Conservation (phyloP, 2,888 invertebrate genomes). For the Lasioglossum pauxillum region DNA sequence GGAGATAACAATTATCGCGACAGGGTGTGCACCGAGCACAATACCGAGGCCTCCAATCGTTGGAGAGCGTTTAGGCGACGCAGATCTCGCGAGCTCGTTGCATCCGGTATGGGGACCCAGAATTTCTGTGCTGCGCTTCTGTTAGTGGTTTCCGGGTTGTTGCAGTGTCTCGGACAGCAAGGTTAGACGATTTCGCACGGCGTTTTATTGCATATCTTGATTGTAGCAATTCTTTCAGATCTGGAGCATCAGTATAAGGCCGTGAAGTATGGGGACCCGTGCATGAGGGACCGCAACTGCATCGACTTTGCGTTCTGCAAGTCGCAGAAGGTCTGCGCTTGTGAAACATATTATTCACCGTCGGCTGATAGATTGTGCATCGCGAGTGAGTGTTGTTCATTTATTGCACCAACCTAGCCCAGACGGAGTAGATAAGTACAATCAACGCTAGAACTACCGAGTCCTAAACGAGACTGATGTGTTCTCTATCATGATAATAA, state of each 20-base stretch:
- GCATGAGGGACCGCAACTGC: slow-evolving; percentile 74
- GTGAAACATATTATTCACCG: slow-evolving; percentile 71
- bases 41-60: background rate
- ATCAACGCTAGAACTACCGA: too few relatives aligned
- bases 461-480: too few relatives aligned
- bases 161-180: slow-evolving; percentile 39
- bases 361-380: slow-evolving; percentile 69
- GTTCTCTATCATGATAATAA: too few relatives aligned
- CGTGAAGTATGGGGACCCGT: slow-evolving; percentile 63
- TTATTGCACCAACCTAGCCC: background rate
- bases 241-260: slow-evolving; percentile 10
- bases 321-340: slow-evolving; percentile 69
- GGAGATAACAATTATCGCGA: slow-evolving; percentile 66
- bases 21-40: slow-evolving; percentile 42
- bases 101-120: slow-evolving; percentile 32
- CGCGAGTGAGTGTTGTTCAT: slow-evolving; percentile 70
- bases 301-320: slow-evolving; percentile 73
- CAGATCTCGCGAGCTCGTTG: background rate
- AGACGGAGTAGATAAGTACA: background rate
- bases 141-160: slow-evolving; percentile 4
- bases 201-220: too few relatives aligned
- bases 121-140: slow-evolving; percentile 23
- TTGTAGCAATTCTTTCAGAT: background rate
- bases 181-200: background rate
- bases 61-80: background rate